Evolutionary conservation across 2,797 vertebrate species (phyloP).

Genomic region (Vireo griseus): DNA sequence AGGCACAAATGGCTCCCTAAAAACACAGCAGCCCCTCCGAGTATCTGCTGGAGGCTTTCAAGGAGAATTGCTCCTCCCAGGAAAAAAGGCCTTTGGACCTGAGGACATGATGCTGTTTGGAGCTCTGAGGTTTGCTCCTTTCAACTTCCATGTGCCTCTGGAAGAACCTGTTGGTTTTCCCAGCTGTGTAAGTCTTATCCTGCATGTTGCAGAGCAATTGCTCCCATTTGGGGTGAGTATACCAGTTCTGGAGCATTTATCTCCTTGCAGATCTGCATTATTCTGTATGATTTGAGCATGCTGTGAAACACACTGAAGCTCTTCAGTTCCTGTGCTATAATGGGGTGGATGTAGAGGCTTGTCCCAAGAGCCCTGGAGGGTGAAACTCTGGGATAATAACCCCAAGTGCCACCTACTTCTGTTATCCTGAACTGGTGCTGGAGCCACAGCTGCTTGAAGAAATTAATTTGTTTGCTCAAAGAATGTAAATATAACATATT

Average conservation of each 20-base stretch:
- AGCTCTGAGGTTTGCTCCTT: background rate
- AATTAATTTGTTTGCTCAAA: background rate
- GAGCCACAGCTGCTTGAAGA: background rate
- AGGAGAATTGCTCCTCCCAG: background rate
- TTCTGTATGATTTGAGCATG: background rate
- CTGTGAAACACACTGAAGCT: background rate
- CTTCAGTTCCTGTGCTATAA: background rate
- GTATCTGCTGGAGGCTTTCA: background rate
- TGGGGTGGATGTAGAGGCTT: background rate
- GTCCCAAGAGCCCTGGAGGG: background rate
- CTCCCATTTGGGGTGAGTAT: fast-evolving
- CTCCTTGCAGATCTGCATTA: background rate
- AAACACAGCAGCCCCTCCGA: background rate
- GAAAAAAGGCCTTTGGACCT: fast-evolving
- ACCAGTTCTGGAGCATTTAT: background rate
- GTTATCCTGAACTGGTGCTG: background rate
- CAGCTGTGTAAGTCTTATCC: background rate
- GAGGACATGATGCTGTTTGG: background rate
- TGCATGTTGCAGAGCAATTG: background rate
- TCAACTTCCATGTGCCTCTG: background rate
- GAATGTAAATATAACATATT: too few species aligned
- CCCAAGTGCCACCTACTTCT: background rate
- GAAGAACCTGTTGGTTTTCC: background rate
- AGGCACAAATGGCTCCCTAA: background rate
- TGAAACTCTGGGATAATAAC: background rate